Evolutionary conservation across 2,113 vertebrate genomes (phyloP).

Genomic region (Neodon shergylaensis): DNA sequence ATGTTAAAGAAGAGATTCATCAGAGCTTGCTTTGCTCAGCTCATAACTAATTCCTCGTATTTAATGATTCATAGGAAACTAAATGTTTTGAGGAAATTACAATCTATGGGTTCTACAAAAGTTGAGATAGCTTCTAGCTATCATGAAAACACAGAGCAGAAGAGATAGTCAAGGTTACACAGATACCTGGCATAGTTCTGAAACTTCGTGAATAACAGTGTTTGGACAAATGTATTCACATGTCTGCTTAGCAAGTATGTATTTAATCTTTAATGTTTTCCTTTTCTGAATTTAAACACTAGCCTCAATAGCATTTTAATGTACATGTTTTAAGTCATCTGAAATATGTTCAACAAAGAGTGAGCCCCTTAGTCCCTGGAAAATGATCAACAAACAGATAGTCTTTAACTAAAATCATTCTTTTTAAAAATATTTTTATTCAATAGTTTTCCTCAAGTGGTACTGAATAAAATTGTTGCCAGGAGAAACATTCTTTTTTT

Average conservation of each 20-base stretch:
- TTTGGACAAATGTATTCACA: constrained; percentile 50
- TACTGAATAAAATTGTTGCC: constrained; percentile 35
- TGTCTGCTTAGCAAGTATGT: neutral
- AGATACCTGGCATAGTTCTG: neutral
- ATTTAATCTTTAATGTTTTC: neutral
- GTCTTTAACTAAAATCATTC: neutral
- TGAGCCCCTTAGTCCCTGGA: neutral
- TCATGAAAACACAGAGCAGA: constrained; percentile 5
- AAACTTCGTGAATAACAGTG: neutral
- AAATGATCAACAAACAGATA: neutral
- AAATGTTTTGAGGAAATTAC: constrained; percentile 59
- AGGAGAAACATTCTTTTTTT: neutral
- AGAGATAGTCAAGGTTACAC: neutral
- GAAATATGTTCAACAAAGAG: constrained; percentile 12
- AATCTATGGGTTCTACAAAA: constrained; percentile 51
- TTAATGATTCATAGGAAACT: constrained; percentile 67
- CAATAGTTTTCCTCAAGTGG: constrained; percentile 38
- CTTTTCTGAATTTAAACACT: neutral
- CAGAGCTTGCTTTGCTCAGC: constrained; percentile 74
- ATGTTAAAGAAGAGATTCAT: constrained; percentile 74
- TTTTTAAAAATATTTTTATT: neutral
- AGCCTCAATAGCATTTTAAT: neutral
- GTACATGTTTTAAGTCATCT: constrained; percentile 1
- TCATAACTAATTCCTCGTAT: constrained; percentile 68
- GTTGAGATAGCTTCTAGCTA: neutral